These are phyloP conservation scores for Melanotaenia boesemani DNA, from an alignment of 2,797 vertebrate species.

Conservation along the genomic window DNA sequence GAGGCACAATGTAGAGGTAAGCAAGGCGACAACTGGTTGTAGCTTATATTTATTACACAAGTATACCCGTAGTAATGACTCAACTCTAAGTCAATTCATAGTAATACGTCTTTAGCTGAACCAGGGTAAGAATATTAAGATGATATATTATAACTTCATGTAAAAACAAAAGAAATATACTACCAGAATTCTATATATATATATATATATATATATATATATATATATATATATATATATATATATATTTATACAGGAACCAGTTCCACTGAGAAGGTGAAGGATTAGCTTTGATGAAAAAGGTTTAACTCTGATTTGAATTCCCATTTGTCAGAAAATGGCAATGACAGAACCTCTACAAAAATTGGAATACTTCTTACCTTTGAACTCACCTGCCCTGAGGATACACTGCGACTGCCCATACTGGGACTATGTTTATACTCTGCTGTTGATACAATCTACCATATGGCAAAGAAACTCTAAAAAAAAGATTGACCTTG, in stretches of 20 bases:
- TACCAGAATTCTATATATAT: neutral
- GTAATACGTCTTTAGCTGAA: neutral
- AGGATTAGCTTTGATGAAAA: neutral
- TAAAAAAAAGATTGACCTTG: slow-evolving; percentile 53
- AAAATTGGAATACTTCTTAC: slow-evolving; percentile 29
- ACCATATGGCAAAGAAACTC: slow-evolving; percentile 47
- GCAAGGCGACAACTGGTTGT: neutral
- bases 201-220: too few relatives aligned
- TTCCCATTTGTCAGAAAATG: slow-evolving; percentile 23
- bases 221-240: too few relatives aligned
- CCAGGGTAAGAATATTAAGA: neutral
- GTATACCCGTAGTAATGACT: neutral
- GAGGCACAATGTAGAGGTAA: neutral
- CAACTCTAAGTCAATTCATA: neutral
- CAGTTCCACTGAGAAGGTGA: neutral
- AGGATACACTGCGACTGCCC: slow-evolving; percentile 48
- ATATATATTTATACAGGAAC: too few relatives aligned
- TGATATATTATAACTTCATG: neutral
- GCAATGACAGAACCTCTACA: slow-evolving; percentile 37
- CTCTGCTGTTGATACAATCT: slow-evolving; percentile 59
- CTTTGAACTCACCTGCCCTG: slow-evolving; percentile 33
- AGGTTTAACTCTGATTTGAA: slow-evolving; percentile 25
- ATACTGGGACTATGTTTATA: slow-evolving; percentile 39
- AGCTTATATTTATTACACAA: neutral
- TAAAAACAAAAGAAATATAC: neutral